A percentile compares a stretch with the other conserved stretches of the same genome.
phyloP scores from a whole-genome alignment of 35 echinoderm and acorn worm species.

The Eucidaris tribuloides region DNA sequence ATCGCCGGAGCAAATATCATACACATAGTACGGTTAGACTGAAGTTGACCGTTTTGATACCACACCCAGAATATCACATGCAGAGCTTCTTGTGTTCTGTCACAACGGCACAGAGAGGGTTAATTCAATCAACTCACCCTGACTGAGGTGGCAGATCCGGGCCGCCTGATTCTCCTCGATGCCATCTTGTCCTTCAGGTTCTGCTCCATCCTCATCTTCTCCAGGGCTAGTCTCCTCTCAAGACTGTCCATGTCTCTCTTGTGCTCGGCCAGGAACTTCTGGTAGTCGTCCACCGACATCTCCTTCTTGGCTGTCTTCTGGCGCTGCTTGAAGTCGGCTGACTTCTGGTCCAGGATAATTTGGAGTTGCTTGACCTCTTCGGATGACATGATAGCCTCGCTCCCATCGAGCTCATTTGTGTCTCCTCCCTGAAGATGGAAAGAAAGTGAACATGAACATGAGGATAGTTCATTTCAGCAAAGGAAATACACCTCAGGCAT shows the following conservation, averaged over 20 bases:
- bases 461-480: too few relatives aligned
- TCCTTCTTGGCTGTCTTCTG: slow-evolving; percentile 54
- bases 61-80: too few relatives aligned
- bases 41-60: too few relatives aligned
- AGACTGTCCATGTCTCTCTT: slow-evolving; percentile 65
- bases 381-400: slow-evolving; percentile 24
- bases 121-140: not conserved
- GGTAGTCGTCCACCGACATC: slow-evolving; percentile 36
- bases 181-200: slow-evolving; percentile 70
- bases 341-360: slow-evolving; percentile 61
- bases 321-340: slow-evolving; percentile 60
- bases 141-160: not conserved
- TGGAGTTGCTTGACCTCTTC: slow-evolving; percentile 93
- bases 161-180: slow-evolving; percentile 37
- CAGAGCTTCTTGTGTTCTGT: too few relatives aligned
- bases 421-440: not conserved
- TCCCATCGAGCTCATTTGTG: not conserved
- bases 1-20: too few relatives aligned
- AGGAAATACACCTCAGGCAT: too few relatives aligned
- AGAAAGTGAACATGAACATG: not conserved
- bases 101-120: too few relatives aligned
- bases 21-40: too few relatives aligned
- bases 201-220: slow-evolving; percentile 72
- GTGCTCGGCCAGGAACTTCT: slow-evolving; percentile 64
- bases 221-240: slow-evolving; percentile 62